A percentile compares a stretch with the other conserved stretches of the same genome.
Evolutionary conservation across 2,797 vertebrate genomes (phyloP).

Genomic region (Eospalax fontanierii): DNA sequence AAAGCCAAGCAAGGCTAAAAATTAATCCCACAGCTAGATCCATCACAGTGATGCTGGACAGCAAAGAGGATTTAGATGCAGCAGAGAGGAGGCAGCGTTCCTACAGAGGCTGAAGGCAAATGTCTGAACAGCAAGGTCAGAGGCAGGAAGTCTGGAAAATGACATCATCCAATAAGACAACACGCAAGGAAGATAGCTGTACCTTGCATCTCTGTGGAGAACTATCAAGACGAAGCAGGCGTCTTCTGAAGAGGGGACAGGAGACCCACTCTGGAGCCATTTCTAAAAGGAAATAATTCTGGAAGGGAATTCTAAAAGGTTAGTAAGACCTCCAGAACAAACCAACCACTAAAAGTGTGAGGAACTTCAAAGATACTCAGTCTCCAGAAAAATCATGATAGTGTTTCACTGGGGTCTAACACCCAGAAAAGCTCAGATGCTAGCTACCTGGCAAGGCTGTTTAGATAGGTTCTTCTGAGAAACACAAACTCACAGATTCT

Average conservation of each 20-base stretch:
- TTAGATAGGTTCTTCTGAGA: neutral
- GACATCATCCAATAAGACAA: neutral
- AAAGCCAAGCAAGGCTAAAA: neutral
- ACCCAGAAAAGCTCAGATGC: neutral
- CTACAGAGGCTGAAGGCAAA: rapidly evolving
- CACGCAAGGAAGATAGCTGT: neutral
- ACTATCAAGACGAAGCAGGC: neutral
- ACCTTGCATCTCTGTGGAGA: neutral
- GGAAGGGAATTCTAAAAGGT: neutral
- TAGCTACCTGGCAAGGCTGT: neutral
- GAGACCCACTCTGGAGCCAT: neutral
- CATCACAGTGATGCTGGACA: neutral
- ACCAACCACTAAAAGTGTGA: rapidly evolving
- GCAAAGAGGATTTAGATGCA: neutral
- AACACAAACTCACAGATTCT: neutral
- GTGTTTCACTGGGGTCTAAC: neutral
- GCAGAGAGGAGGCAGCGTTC: neutral
- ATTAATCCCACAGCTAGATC: neutral
- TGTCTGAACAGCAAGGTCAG: rapidly evolving
- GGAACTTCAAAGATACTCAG: too few relatives aligned
- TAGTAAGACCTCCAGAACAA: too few relatives aligned
- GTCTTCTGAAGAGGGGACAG: neutral
- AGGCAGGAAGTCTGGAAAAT: neutral
- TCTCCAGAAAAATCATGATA: too few relatives aligned
- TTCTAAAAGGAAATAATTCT: neutral